Percentiles rank a stretch among this genome's conserved stretches.
phyloP scores from a whole-genome alignment of 2,113 vertebrate genomes.

The Lontra canadensis region DNA sequence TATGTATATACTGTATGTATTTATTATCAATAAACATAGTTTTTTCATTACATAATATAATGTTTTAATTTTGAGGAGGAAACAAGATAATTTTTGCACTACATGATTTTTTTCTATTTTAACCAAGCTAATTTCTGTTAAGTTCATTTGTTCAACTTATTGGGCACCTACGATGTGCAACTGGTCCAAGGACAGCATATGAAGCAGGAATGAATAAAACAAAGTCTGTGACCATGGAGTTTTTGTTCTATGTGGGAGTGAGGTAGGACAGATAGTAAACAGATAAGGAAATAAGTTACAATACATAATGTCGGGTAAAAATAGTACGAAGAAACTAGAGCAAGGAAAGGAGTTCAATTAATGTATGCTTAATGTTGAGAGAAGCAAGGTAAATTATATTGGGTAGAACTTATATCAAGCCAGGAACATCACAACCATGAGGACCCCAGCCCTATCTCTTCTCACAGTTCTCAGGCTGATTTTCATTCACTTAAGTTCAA shows the following conservation, averaged over 20 bases:
- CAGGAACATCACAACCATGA: background rate
- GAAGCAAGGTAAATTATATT: background rate
- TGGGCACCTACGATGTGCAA: background rate
- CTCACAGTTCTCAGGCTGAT: background rate
- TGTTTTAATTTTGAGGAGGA: background rate
- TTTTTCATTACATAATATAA: background rate
- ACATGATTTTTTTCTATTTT: constrained; percentile 19
- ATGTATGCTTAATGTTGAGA: background rate
- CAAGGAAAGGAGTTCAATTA: background rate
- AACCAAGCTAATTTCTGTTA: constrained; percentile 10
- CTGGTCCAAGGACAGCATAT: background rate
- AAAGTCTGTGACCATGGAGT: background rate
- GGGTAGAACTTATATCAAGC: background rate
- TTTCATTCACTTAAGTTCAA: background rate
- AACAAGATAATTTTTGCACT: background rate
- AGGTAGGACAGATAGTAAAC: background rate
- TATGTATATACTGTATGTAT: background rate
- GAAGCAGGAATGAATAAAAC: background rate
- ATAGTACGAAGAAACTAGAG: background rate
- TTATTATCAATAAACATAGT: background rate
- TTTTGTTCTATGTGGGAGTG: background rate
- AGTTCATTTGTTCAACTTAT: background rate
- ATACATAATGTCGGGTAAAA: background rate
- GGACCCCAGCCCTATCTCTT: background rate
- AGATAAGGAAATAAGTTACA: background rate